Base-by-base conservation (phyloP, 2,797 vertebrate species). In the Pipistrellus pipistrellus region DNA sequence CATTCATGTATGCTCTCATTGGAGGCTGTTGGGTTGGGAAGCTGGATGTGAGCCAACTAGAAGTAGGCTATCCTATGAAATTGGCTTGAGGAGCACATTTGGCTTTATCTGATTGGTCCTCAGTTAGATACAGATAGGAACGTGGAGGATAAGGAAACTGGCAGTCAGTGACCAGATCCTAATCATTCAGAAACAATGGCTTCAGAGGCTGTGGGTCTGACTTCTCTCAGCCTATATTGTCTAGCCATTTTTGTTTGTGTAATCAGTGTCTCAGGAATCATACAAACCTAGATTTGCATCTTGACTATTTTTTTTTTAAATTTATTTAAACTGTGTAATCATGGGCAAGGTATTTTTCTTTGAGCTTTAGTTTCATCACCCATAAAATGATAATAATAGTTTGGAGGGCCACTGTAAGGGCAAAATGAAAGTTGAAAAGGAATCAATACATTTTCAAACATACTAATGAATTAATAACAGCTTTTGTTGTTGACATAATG, bases 401-500 rank as follows among this genome's bases (percentile, higher is more conserved):
- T 89, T 20, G 23, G 44, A 59, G 10, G 21, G 15, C 46, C 27
- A 55, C 15, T 53, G 9, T 53, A 51, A 94, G 18, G 32, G 59
- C 20, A 94, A 94, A 88, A 66, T 72, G 27, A 94, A 83, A 82
- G 68, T 69, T 78, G 32, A n/a, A 80, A 84, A 80, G 13, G 68
- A 89, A 71, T 30, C 18, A 86, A 10, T 85, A 25, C 18, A 66
- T 72, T 68, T 93, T 94, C 8, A 48, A 83, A 32, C 14, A 48
- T 18, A 59, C 7, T n/a, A 83, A n/a, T 71, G 12, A 68, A 4
- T 75, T 12, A 17, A 44, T 85, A 8, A 90, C 57, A 69, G 15
- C 2, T 64, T 18, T 68, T 38, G 21, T 57, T 73, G 9, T 27
- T 85, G 8, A 77, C 69, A 44, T 44, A 21, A 62, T 62, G 11